These are phyloP conservation scores for Lasius fuliginosus DNA, from an alignment of 2,888 invertebrate genomes.

Conservation along the genomic window DNA sequence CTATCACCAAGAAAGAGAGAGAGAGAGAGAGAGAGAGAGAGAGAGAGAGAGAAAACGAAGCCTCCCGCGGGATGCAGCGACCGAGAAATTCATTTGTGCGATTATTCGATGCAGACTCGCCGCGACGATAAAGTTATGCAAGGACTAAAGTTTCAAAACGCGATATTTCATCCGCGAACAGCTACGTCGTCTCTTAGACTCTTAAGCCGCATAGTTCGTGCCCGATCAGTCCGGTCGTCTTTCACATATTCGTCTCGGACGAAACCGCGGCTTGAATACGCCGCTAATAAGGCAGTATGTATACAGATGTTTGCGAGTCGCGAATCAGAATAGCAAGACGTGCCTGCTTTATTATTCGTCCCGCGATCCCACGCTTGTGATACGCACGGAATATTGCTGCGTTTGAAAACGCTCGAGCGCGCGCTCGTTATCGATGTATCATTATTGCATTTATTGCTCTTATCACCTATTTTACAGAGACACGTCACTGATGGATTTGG, in stretches of 20 bases:
- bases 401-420: conserved; percentile 51
- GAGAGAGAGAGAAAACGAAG: background rate
- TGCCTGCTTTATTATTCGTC: conserved; percentile 67
- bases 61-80: background rate
- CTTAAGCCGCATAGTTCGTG: background rate
- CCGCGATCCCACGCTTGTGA: conserved; percentile 53
- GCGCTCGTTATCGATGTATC: background rate
- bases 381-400: conserved; percentile 63
- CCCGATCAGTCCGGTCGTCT: background rate
- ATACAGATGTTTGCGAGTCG: conserved; percentile 62
- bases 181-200: too few species aligned
- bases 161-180: background rate
- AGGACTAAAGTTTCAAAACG: background rate
- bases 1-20: background rate
- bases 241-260: background rate
- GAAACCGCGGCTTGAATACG: background rate
- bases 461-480: background rate
- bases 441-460: conserved; percentile 11
- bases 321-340: conserved; percentile 19
- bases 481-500: background rate
- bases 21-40: background rate
- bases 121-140: background rate
- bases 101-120: conserved; percentile 1
- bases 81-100: background rate
- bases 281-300: conserved; percentile 64